Evolutionary conservation across 2,113 vertebrate genomes (phyloP).

Genomic region (Zootoca vivipara): DNA sequence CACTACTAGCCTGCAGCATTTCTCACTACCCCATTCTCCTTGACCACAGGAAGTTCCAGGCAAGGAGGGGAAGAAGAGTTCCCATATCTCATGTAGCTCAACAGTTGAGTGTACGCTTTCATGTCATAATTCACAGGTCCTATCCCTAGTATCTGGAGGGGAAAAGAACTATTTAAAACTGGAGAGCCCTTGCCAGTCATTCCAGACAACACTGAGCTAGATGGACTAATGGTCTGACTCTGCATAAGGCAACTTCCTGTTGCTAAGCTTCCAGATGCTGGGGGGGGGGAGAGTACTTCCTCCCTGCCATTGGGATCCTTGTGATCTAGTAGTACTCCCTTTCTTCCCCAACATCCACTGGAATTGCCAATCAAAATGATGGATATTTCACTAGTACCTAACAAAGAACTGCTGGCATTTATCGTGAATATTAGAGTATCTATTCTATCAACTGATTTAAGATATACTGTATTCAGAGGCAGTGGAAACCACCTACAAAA

Average conservation of each 20-base stretch:
- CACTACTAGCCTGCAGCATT: neutral
- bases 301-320: neutral
- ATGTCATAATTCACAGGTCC: too few species aligned
- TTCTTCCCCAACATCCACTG: neutral
- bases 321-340: too few species aligned
- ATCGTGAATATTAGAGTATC: neutral
- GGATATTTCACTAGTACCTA: neutral
- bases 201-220: neutral
- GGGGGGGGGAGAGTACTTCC: neutral
- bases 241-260: too few species aligned
- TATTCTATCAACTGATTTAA: neutral
- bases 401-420: neutral
- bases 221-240: neutral
- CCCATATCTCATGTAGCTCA: neutral
- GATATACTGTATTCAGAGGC: neutral
- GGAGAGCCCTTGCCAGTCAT: too few species aligned
- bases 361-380: neutral
- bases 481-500: neutral
- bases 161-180: too few species aligned
- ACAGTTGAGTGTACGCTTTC: too few species aligned
- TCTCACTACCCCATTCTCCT: neutral
- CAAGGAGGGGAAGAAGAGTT: neutral
- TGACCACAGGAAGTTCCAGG: neutral
- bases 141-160: too few species aligned
- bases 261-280: neutral